Evolutionary conservation across 2,888 invertebrate genomes (phyloP), one percentile per base, ranked within the genome.

Genomic region (Sturmia bella): DNA sequence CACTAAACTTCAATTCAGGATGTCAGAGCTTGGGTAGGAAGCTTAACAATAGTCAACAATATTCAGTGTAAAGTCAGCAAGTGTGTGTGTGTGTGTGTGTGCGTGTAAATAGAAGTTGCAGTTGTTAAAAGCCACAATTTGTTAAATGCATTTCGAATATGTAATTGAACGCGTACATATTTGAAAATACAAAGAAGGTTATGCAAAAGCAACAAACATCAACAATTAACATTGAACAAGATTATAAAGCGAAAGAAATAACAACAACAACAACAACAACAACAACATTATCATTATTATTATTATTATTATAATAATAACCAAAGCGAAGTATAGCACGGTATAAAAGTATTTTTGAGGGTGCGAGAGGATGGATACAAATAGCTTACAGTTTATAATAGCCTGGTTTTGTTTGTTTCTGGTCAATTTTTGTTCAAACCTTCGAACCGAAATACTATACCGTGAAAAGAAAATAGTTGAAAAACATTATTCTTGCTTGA

Each of bases 391-490:
- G 13, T 43, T 68, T 13, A 2, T 48, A 59, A 39, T 50, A 48
- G 37, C n/a, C 5, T 17, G 7, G 24, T 27, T 43, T 13, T n/a
- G 43, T 19, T 45, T 19, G 37, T 50, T 61, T 50, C 15, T 48
- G 15, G 48, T 21, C 19, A 45, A 54, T 56, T 70, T 27, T 43
- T 50, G 41, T 75, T 75, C 41, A 59, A 70, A 45, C 45, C 59
- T 61, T 64, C 13, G 15, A 54, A 56, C 48, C 43, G 39, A 68
- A 63, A 80, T 80, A 80, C 80, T 39, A 76, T 80, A 80, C 80
- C 80, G 39, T 70, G 43, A 37, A 56, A 17, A 59, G 27, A 1
- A 43, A 48, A 54, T 54, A 56, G 0, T 13, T 70, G 11, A 32
- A 27, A 6, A 6, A 32, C 9, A 32, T 32, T 32, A 7, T 32